Base-by-base conservation (phyloP, 2,888 invertebrate species). In the Atethmia centrago region DNA sequence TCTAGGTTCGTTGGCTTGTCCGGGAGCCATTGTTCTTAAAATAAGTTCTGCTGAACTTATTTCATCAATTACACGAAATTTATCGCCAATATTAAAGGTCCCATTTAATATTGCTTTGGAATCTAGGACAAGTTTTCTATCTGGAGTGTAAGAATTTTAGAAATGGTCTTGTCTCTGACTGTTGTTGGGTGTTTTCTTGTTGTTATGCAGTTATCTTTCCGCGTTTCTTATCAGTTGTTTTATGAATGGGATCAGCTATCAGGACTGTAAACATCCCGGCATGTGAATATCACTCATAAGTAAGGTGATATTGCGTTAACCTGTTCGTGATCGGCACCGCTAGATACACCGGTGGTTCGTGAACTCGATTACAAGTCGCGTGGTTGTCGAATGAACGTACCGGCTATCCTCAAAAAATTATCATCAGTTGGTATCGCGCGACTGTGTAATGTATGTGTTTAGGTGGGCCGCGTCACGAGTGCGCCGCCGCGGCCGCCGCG, bases 381-480 rank as follows among this genome's bases (percentile, higher is more conserved):
- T 95, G 95, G 90, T 89, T 88, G 85, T 87, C 92, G 93, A 93
- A 92, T 94, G 94, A 88, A 88, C 90, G 88, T 83, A 87, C 85
- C 90, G 94, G 92, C 92, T 92, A 93, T 93, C 93, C 93, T 94
- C 91, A 90, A 92, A 93, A 91, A 92, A 90, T 90, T 94, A 93
- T 94, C 92, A 91, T 90, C 74, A 77, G 87, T 87, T 86, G 88
- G 85, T 93, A 93, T 93, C 92, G 92, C 90, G 92, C 88, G 89
- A 85, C 89, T 89, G 85, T 90, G 89, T 92, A 90, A 89, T 90
- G 83, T 89, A 88, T 92, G 90, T 92, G 93, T 90, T 92, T 92
- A 92, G 91, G 90, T 92, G 88, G 89, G 91, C 90, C 92, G 92
- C 94, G 93, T 93, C 90, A 93, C 92, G 92, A 94, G 92, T 94